Evolutionary conservation across 2,888 invertebrate species (phyloP), one percentile per base, ranked within the genome.

Genomic region (Pseudeuparius sepicola): DNA sequence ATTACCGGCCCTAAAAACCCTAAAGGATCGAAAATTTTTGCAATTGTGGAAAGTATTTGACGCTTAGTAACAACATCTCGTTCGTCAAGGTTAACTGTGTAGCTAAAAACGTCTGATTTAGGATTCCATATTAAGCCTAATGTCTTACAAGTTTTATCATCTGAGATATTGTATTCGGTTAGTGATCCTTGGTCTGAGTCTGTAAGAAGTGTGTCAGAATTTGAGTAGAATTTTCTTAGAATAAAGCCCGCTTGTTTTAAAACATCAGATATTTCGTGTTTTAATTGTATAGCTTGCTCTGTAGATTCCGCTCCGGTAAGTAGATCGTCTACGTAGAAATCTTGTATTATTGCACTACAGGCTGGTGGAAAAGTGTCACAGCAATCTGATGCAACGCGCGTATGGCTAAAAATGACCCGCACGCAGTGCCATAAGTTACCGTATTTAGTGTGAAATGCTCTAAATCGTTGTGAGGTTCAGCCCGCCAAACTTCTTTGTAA

Each of bases 241-340:
- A 4, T 15, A n/a, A 34, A 35, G 13, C 38, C 34, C 12, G 23
- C 9, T 1, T 23, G 10, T 4, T 6, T 11, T 14, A 34, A 17
- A 4, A 16, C 24, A 24, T 29, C 5, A n/a, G 4, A 4, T 4
- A 37, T 23, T 28, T 14, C n/a, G 1, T 18, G 23, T 31, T 36
- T 36, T 16, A 36, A 14, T 4, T 12, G 15, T 15, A 23, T 17
- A 13, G 34, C 39, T 3, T 13, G 4, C 2, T 36, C 13, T 3
- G 18, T 12, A 10, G 17, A 16, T 11, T 18, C 2, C 5, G 15
- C 27, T 6, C 40, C 40, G 12, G 17, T 18, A 14, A 40, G 29
- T 18, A 40, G 25, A 36, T 36, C 36, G 10, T 40, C 40, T 33
- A 40, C 33, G 25, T 40, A 40, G 26, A 40, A 40, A 29, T 28